Conservation (phyloP, 2,888 invertebrate species). For the Meiosimyza decipiens region DNA sequence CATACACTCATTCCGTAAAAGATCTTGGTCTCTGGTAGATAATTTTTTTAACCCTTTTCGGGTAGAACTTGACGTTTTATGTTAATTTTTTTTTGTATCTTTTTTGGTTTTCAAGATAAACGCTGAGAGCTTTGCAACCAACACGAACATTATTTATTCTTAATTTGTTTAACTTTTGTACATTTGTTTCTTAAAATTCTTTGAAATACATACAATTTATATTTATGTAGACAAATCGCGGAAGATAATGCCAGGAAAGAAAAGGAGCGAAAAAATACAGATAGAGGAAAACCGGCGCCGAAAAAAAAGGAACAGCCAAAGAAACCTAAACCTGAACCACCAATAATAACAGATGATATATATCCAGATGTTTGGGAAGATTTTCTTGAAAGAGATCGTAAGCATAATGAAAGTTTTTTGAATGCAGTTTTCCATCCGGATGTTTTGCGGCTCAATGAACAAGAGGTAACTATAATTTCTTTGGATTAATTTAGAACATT, state of each 20-base stretch:
- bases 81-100: no score
- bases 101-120: no score
- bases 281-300: conserved; percentile 29
- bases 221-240: conserved; percentile 35
- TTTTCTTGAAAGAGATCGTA: conserved; percentile 52
- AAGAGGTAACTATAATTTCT: conserved; percentile 49
- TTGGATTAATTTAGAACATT: no score
- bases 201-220: not conserved
- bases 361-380: conserved; percentile 50
- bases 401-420: conserved; percentile 47
- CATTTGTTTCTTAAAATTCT: no score
- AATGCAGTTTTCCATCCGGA: conserved; percentile 50
- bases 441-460: conserved; percentile 42
- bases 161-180: no score
- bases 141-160: no score
- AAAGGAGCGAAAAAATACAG: conserved; percentile 36
- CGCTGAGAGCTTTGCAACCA: no score
- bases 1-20: no score
- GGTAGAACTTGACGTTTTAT: no score
- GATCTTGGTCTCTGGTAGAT: no score
- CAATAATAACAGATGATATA: conserved; percentile 39
- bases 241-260: conserved; percentile 40
- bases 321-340: conserved; percentile 50
- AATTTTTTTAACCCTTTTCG: no score
- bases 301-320: conserved; percentile 30